Evolutionary conservation across 2,888 invertebrate species (phyloP), one percentile per base, ranked within the genome.

Genomic region (Cordilura impudica): DNA sequence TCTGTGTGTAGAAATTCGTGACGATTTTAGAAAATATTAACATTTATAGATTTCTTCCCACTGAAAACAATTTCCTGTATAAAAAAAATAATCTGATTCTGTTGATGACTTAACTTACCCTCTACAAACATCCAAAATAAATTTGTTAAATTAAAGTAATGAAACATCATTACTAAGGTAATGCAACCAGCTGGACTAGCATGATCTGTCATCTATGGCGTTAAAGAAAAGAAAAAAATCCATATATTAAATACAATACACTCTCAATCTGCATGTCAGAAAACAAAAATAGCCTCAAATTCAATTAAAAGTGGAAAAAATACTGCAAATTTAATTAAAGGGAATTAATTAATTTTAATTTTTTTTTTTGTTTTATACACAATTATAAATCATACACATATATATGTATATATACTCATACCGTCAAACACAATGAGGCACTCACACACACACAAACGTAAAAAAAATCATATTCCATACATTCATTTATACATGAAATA

Each of bases 81-180:
- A 14, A n/a, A 39, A 14, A 39, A 39, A 45, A 6, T 45, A 14
- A 45, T 45, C 26, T 4, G 26, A 26, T 26, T 26, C 26, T 26
- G 26, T 4, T 26, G 26, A 26, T 14, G 63, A 54, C 19, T 26
- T 65, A 0, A 65, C 71, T 90, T 90, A 96, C 97, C 97, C 93
- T 97, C 97, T 16, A 98, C 97, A 86, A 98, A 95, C 98, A 98
- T 98, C 98, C 98, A 98, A 91, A 97, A 98, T 91, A 98, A 98
- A 88, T 97, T 98, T 26, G 98, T 97, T 85, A 97, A 92, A 88
- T 96, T 95, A 87, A 97, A 96, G 90, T 97, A 98, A 89, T 97
- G 96, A 86, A 96, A 93, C 82, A 97, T 91, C 78, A 96, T 94
- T 81, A 95, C 93, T 83, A 96, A 91, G 80, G 93, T 91, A 86